Evolutionary conservation across 2,888 invertebrate genomes (phyloP).

Genomic region (Oligia latruncula): DNA sequence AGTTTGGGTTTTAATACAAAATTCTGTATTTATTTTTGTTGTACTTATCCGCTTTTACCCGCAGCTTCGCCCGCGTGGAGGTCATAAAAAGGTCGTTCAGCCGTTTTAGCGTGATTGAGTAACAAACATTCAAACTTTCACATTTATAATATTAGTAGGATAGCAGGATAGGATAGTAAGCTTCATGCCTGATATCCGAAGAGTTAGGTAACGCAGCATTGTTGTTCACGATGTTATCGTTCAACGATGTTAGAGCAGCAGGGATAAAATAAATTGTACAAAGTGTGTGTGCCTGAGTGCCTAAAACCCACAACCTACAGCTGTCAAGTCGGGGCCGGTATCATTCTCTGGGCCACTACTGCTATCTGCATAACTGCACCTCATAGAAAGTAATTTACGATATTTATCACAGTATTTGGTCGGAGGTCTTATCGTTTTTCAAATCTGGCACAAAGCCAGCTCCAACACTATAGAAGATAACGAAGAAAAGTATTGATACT

Average conservation of each 20-base stretch:
- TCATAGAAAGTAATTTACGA: neutral
- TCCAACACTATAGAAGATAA: neutral
- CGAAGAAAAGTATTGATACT: neutral
- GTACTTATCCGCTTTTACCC: neutral
- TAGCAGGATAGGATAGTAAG: neutral
- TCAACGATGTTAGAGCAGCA: neutral
- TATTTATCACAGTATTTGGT: neutral
- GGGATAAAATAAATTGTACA: neutral
- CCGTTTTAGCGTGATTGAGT: no score
- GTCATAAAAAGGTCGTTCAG: no score
- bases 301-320: neutral
- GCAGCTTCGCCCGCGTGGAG: no score
- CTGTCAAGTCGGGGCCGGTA: neutral
- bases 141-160: no score
- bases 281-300: neutral
- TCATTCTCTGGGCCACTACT: neutral
- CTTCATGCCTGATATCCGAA: neutral
- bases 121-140: no score
- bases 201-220: neutral
- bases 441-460: constrained; percentile 16
- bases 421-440: neutral
- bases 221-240: neutral
- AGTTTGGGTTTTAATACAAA: neutral
- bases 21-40: neutral
- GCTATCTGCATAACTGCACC: neutral